Evolutionary conservation across 2,888 invertebrate species (phyloP).

Genomic region (Gastrophysa polygoni): DNA sequence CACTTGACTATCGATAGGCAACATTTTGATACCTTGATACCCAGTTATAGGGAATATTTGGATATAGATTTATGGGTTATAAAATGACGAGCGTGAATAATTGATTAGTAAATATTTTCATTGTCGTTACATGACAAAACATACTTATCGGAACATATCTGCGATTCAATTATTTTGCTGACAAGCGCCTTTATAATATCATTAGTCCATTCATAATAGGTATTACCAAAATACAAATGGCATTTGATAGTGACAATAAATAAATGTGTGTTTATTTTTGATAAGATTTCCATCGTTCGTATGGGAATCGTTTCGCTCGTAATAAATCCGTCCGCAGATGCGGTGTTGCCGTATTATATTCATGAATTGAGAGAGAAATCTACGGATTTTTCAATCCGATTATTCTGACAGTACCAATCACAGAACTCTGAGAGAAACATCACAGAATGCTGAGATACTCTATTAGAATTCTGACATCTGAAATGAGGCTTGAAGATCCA

Average conservation of each 20-base stretch:
- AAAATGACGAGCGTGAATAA: neutral
- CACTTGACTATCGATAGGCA: too few species aligned
- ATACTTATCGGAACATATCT: neutral
- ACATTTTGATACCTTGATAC: too few species aligned
- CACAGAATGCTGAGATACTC: too few species aligned
- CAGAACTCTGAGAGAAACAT: too few species aligned
- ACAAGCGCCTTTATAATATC: neutral
- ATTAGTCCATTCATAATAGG: neutral
- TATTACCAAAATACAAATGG: neutral
- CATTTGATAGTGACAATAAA: neutral
- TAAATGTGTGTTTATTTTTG: neutral
- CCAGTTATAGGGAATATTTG: too few species aligned
- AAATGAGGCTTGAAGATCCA: too few species aligned
- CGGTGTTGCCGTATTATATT: neutral
- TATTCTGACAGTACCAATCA: too few species aligned
- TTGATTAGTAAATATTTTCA: neutral
- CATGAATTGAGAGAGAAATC: too few species aligned
- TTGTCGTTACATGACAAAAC: neutral
- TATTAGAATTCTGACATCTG: too few species aligned
- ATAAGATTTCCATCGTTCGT: neutral
- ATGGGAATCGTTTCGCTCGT: neutral
- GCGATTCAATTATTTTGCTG: neutral
- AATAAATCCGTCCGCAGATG: neutral
- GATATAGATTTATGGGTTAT: too few species aligned
- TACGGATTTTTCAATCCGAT: too few species aligned